phyloP scores from a whole-genome alignment of 2,888 invertebrate species.

The Drosophila cognata region DNA sequence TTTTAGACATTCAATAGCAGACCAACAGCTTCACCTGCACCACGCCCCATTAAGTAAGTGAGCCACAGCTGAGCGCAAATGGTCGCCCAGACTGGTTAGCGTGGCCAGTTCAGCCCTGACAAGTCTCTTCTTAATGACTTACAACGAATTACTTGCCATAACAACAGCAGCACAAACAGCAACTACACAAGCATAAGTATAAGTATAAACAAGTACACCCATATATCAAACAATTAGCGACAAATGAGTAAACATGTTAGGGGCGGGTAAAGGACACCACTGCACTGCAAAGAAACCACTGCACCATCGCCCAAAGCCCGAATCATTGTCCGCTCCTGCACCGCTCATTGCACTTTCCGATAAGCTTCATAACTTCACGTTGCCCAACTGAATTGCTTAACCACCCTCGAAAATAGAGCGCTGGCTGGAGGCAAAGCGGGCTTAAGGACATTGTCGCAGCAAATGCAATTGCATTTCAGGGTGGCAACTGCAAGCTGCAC shows the following conservation, averaged over 20 bases:
- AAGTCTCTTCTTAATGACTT: slow-evolving; percentile 42
- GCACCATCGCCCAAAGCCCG: slow-evolving; percentile 29
- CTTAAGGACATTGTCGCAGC: slow-evolving; percentile 44
- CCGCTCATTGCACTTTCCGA: slow-evolving; percentile 66
- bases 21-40: slow-evolving; percentile 31
- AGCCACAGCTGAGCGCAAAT: slow-evolving; percentile 12
- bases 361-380: slow-evolving; percentile 73
- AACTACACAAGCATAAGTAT: slow-evolving; percentile 22
- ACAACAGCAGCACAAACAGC: slow-evolving; percentile 46
- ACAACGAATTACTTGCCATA: slow-evolving; percentile 58
- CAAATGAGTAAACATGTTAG: slow-evolving; percentile 65
- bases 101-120: slow-evolving; percentile 34
- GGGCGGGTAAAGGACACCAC: neutral
- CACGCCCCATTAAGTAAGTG: slow-evolving; percentile 46
- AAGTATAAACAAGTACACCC: slow-evolving; percentile 37
- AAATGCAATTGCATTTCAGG: slow-evolving; percentile 55
- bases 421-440: slow-evolving; percentile 7
- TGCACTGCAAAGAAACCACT: slow-evolving; percentile 1
- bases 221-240: slow-evolving; percentile 77
- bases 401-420: slow-evolving; percentile 49
- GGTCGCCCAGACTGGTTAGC: slow-evolving; percentile 19
- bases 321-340: slow-evolving; percentile 34
- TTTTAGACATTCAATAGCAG: neutral
- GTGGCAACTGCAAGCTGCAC: slow-evolving; percentile 15
- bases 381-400: slow-evolving; percentile 57